Conservation (phyloP, 2,888 invertebrate species). For the Tenthredo amoena region DNA sequence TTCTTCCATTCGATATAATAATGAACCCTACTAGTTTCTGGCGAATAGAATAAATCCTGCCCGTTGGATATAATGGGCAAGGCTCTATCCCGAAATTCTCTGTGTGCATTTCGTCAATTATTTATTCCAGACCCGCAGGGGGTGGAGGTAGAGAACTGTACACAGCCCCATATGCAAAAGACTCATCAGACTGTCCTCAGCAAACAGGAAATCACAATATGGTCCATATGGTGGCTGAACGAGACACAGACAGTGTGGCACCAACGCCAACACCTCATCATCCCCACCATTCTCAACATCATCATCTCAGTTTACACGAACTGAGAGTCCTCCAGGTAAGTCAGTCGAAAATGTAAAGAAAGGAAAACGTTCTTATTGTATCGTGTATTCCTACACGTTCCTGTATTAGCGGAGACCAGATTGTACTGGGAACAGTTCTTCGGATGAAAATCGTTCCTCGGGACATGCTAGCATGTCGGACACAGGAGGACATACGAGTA, state of each 20-base stretch:
- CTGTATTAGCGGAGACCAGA: slow-evolving; percentile 80
- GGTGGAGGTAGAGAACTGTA: slow-evolving; percentile 74
- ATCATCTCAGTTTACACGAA: slow-evolving; percentile 83
- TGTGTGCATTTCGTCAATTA: not conserved
- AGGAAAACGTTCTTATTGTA: slow-evolving; percentile 54
- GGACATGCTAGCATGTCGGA: slow-evolving; percentile 97
- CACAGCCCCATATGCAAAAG: slow-evolving; percentile 68
- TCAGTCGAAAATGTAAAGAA: slow-evolving; percentile 72
- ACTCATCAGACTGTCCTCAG: slow-evolving; percentile 63
- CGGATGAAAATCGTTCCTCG: slow-evolving; percentile 94
- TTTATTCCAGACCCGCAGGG: slow-evolving; percentile 72
- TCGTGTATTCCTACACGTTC: not conserved
- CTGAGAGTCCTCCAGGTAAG: slow-evolving; percentile 81
- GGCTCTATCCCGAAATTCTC: not conserved
- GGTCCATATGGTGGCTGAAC: slow-evolving; percentile 80
- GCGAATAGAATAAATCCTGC: not conserved
- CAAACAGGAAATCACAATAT: slow-evolving; percentile 72
- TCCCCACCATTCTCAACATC: slow-evolving; percentile 80
- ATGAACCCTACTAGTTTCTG: not conserved
- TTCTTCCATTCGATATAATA: not conserved
- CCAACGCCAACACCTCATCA: slow-evolving; percentile 75
- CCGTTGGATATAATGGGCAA: not conserved
- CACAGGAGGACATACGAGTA: slow-evolving; percentile 84
- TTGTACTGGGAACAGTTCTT: slow-evolving; percentile 90
- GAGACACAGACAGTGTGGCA: slow-evolving; percentile 80